Percentiles rank a stretch among this genome's conserved stretches.
phyloP scores from a whole-genome alignment of 2,888 invertebrate genomes.

The Elysia crispata region DNA sequence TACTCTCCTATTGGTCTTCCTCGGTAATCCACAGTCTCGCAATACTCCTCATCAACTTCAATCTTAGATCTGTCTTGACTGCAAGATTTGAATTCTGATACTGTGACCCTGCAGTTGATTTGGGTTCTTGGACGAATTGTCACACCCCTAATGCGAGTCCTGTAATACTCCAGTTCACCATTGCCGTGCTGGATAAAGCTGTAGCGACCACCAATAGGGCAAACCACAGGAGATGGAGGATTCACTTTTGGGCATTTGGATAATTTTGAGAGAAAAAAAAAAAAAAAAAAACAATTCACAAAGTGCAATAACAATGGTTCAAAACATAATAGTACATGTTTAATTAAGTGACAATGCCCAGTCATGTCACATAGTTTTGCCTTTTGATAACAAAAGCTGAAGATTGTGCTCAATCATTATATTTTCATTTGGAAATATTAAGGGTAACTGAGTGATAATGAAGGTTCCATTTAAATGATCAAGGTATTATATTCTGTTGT shows the following conservation, averaged over 20 bases:
- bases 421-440: no score
- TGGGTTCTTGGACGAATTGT: slow-evolving; percentile 95
- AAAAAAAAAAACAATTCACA: no score
- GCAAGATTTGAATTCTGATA: slow-evolving; percentile 97
- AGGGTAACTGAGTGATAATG: no score
- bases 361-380: no score
- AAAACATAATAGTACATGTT: no score
- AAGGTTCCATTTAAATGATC: no score
- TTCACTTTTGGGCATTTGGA: slow-evolving; percentile 64
- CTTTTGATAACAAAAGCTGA: no score
- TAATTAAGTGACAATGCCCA: no score
- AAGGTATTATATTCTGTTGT: no score
- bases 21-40: slow-evolving; percentile 95
- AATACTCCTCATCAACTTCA: slow-evolving; percentile 95
- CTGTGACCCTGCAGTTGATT: slow-evolving; percentile 92
- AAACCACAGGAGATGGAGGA: slow-evolving; percentile 90
- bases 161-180: slow-evolving; percentile 81
- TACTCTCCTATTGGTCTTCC: slow-evolving; percentile 88
- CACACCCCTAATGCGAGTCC: slow-evolving; percentile 95
- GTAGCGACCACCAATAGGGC: slow-evolving; percentile 97
- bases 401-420: no score
- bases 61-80: slow-evolving; percentile 93
- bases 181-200: slow-evolving; percentile 88
- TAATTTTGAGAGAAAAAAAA: not conserved
- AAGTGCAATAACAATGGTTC: no score